Conservation (phyloP, 1,140 invertebrate species). For the Cyrtorhinus lividipennis region DNA sequence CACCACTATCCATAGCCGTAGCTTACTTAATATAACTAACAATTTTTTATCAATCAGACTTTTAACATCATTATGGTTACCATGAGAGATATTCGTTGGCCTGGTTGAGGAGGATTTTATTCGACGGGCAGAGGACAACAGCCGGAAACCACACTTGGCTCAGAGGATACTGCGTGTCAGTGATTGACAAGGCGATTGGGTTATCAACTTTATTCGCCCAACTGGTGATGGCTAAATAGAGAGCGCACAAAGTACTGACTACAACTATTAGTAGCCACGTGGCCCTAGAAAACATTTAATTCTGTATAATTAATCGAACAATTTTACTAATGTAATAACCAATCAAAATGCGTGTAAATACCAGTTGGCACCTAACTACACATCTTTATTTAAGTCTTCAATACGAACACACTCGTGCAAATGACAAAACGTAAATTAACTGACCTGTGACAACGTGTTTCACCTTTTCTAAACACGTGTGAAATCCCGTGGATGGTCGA, state of each 20-base stretch:
- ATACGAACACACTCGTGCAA: background rate
- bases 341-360: too few species aligned
- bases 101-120: slow-evolving; percentile 24
- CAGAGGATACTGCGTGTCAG: slow-evolving; percentile 26
- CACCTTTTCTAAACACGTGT: slow-evolving; percentile 24
- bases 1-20: too few species aligned
- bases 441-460: slow-evolving; percentile 24
- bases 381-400: background rate
- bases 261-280: slow-evolving; percentile 22
- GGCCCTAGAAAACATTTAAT: slow-evolving; percentile 19
- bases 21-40: too few species aligned
- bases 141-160: slow-evolving; percentile 27
- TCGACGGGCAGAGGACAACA: slow-evolving; percentile 26
- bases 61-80: too few species aligned
- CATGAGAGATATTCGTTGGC: slow-evolving; percentile 24
- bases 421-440: too few species aligned
- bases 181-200: slow-evolving; percentile 25
- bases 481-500: slow-evolving; percentile 25
- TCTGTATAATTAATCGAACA: too few species aligned
- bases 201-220: slow-evolving; percentile 23
- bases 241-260: slow-evolving; percentile 23
- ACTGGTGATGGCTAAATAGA: slow-evolving; percentile 21
- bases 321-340: too few species aligned
- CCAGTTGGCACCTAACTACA: too few species aligned
- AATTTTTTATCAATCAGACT: too few species aligned